These are phyloP conservation scores for Serranus cabrilla DNA, from an alignment of 2,797 vertebrate species.

Conservation along the genomic window DNA sequence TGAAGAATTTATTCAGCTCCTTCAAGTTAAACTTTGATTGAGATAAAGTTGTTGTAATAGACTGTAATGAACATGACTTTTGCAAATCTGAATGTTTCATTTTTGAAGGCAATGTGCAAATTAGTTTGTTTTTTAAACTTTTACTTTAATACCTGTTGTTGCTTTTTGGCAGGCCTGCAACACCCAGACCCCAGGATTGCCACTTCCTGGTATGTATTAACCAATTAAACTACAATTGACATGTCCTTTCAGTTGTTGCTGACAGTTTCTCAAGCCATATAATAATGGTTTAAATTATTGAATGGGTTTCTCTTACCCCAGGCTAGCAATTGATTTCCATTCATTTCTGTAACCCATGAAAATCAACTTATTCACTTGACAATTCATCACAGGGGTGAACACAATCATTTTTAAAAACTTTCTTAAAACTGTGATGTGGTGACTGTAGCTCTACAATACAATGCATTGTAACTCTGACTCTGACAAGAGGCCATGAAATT, in stretches of 20 bases:
- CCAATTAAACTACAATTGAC: not conserved
- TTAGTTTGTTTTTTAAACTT: not conserved
- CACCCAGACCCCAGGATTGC: not conserved
- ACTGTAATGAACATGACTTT: not conserved
- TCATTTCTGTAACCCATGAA: slow-evolving; percentile 10
- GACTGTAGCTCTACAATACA: not conserved
- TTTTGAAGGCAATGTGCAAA: not conserved
- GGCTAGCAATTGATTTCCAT: slow-evolving; percentile 41
- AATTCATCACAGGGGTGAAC: not conserved
- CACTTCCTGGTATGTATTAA: not conserved
- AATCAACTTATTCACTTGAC: slow-evolving; percentile 6
- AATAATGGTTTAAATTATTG: not conserved
- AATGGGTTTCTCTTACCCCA: slow-evolving; percentile 5
- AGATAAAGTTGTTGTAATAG: not conserved
- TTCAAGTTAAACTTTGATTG: not conserved
- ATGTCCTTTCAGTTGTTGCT: not conserved
- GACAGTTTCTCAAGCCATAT: not conserved
- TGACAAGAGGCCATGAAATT: slow-evolving; percentile 1
- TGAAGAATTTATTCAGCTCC: not conserved
- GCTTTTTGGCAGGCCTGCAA: not conserved
- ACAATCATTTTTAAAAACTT: not conserved
- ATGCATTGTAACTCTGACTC: slow-evolving; percentile 1
- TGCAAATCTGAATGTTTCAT: not conserved
- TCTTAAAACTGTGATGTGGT: not conserved
- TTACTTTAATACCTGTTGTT: not conserved